These are phyloP conservation scores for Nasalis larvatus DNA, from an alignment of 2,113 vertebrate species.

Conservation along the genomic window DNA sequence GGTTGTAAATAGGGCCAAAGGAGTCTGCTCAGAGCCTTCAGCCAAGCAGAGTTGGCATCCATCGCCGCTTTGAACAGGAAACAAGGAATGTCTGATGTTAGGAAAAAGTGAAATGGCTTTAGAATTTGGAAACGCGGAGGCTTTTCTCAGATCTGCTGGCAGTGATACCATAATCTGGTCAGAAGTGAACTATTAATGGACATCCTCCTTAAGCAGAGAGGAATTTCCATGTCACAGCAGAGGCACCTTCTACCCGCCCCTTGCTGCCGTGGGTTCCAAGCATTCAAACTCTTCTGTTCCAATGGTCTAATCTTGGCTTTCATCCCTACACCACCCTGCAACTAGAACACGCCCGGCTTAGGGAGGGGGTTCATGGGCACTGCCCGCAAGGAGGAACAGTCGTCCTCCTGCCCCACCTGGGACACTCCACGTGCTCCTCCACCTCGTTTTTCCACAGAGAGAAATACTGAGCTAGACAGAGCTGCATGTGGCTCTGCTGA, in stretches of 20 bases:
- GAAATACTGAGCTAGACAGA: fast-evolving
- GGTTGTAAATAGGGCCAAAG: no score
- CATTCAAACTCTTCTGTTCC: not conserved
- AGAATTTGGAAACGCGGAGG: not conserved
- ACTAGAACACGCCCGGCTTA: fast-evolving
- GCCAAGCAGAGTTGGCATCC: not conserved
- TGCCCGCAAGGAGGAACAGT: not conserved
- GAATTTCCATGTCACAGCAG: not conserved
- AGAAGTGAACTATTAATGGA: not conserved
- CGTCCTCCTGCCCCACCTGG: fast-evolving
- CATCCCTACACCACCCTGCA: not conserved
- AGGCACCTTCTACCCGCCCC: no score
- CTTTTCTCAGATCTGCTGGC: not conserved
- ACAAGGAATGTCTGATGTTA: not conserved
- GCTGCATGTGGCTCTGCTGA: fast-evolving
- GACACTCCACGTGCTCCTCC: fast-evolving
- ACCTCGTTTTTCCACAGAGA: not conserved
- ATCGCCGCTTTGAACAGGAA: not conserved
- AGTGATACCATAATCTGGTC: fast-evolving
- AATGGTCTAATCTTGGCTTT: fast-evolving
- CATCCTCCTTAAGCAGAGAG: not conserved
- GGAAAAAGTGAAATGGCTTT: not conserved
- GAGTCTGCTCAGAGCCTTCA: not conserved
- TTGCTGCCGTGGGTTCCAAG: fast-evolving
- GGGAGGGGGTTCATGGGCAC: not conserved